Base-by-base conservation (phyloP, 2,797 vertebrate genomes). In the Esox masquinongy region DNA sequence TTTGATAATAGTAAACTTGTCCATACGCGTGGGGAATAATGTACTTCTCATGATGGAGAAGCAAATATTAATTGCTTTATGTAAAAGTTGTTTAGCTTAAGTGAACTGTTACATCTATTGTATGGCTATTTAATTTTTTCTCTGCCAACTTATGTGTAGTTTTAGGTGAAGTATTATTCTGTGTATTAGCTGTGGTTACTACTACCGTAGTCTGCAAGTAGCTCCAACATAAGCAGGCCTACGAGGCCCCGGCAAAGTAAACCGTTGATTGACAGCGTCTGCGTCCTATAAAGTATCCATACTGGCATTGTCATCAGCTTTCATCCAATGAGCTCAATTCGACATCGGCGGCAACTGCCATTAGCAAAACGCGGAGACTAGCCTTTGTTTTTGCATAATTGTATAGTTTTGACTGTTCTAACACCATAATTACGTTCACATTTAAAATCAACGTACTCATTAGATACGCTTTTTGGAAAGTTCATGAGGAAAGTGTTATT, bases 1-100 rank as follows among this genome's bases (percentile, higher is more conserved):
- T 84, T 31, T 78, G 79, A 73, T 78, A 31, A 71, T 73, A 75
- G 36, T 51, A 84, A 84, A 84, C 81, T 86, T 84, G 56, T 61
- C 74, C 49, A 34, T 50, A 70, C 68, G 56, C 81, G 77, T 81
- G 79, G 76, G 80, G 56, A 76, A 56, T 19, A 47, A 26, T 19
- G 68, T 34, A 53, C 43, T 14, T 70, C 74, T 74, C 74, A 82
- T 77, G 59, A 68, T 74, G 50, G 26, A 7, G 34, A 14, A 75
- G 22, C 3, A 26, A 2, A 70, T 8, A 11, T 3, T 14, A 49
- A 5, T 19, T 1, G n/a, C 36, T 72, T 34, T 70, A n/a, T 11
- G 17, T 11, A 29, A 47, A 74, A 69, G 24, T 29, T 31, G 43
- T 17, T 67, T 17, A 2, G 15, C 8, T 0, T 17, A 17, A 53